Evolutionary conservation across 2,888 invertebrate genomes (phyloP), one percentile per base, ranked within the genome.

Genomic region (Agrochola circellaris): DNA sequence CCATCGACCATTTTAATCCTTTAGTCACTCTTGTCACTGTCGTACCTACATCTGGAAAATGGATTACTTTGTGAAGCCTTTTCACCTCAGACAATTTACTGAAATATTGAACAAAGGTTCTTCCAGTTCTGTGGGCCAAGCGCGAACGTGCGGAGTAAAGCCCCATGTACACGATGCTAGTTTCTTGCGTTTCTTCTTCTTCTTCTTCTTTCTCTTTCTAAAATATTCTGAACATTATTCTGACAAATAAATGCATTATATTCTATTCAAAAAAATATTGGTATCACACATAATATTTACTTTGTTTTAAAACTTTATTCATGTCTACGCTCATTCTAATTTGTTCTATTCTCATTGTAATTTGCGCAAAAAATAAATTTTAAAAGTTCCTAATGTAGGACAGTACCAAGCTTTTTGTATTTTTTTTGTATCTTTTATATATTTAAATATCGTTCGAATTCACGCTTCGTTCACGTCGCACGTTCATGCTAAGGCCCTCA

Each of bases 21-120:
- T 26, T 51, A 72, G 56, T 60, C 68, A 45, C 34, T 56, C 75
- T 51, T 66, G 85, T 80, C 75, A 81, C 13, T 75, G 75, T 82
- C 85, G 56, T 34, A 81, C 85, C 82, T 81, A 56, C 42, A 54
- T 82, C 82, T 81, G 17, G 48, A 58, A 65, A 75, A 85, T 56
- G 85, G 82, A 82, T 82, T 82, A 81, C 34, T 17, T 30, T 56
- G 68, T 72, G 71, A 85, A 72, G n/a, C 56, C 71, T 56, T 83
- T 83, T 75, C 58, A 75, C 62, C 68, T 81, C 67, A 17, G 2
- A 17, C n/a, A 61, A 58, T 69, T 71, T 42, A 60, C 62, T 75
- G 75, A 71, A 26, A 66, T 45, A 23, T 58, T 60, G 45, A 54
- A 75, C 85, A 68, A 80, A 68, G 58, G 20, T 30, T 54, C 54